Evolutionary conservation across 2,888 invertebrate species (phyloP), one percentile per base, ranked within the genome.

Genomic region (Darwinula stevensoni): DNA sequence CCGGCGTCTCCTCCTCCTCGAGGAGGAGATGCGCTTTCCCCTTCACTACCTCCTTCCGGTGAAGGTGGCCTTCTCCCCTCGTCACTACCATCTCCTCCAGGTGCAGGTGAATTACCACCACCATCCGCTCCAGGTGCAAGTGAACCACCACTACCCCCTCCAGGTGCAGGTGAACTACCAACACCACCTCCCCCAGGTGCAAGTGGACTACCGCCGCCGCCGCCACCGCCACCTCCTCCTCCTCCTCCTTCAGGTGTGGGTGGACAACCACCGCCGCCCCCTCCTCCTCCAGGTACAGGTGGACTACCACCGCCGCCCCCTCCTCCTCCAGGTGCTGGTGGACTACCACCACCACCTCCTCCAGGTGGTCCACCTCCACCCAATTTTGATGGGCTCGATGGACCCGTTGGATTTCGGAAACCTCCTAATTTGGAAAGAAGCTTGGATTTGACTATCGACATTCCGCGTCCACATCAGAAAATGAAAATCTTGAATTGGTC

Each of bases 401-500:
- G n/a, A 22, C 22, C 22, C 22, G 22, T n/a, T n/a, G 9, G n/a
- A 9, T 9, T 22, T 22, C 22, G 22, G 22, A 9, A 22, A 6
- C 9, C 13, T 6, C 12, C 11, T 12, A 28, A 28, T n/a, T 9
- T 11, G 13, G 6, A 9, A 6, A 12, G 13, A 12, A 28, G 12
- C 9, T 9, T 28, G 6, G 13, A 28, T 28, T 6, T 9, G 6
- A 12, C 16, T 16, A 11, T 44, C 44, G 2, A n/a, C n/a, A n/a
- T n/a, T n/a, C 54, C 54, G 2, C 44, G 43, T 27, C 54, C 54
- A 2, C 47, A 43, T 35, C 43, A 44, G 18, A 55, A 53, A 39
- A 53, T 56, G 51, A 52, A 51, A 36, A 50, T 50, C 3, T 44
- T 56, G 27, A 55, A 55, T 40, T 57, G 57, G 57, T 43, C 43